phyloP scores from a whole-genome alignment of 2,888 invertebrate genomes.

The Nebria salina region DNA sequence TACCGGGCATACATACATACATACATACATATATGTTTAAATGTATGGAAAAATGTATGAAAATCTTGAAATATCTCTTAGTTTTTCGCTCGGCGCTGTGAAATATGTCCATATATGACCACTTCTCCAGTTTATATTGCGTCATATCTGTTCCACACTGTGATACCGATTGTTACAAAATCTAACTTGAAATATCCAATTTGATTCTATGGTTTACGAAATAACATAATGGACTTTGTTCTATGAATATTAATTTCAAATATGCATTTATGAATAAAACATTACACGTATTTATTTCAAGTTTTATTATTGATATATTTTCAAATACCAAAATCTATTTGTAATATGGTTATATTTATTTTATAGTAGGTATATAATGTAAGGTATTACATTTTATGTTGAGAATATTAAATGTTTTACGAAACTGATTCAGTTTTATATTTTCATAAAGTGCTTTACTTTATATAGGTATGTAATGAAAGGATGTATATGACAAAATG shows the following conservation, averaged over 20 bases:
- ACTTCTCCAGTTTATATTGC: slow-evolving; percentile 48
- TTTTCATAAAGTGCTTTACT: too few species aligned
- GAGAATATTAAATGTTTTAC: too few species aligned
- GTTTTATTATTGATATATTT: slow-evolving; percentile 32
- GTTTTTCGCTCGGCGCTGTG: slow-evolving; percentile 47
- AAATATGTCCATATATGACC: slow-evolving; percentile 53
- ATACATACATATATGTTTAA: slow-evolving; percentile 52
- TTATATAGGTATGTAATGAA: too few species aligned
- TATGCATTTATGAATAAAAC: slow-evolving; percentile 30
- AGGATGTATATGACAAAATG: too few species aligned
- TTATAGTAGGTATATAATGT: too few species aligned
- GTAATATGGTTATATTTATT: too few species aligned
- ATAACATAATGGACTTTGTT: slow-evolving; percentile 26
- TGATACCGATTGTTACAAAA: not conserved
- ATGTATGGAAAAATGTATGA: slow-evolving; percentile 55
- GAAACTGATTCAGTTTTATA: too few species aligned
- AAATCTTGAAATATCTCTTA: slow-evolving; percentile 55
- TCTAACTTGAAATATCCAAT: not conserved
- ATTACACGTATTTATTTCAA: slow-evolving; percentile 25
- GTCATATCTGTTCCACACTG: not conserved
- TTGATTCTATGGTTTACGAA: slow-evolving; percentile 20
- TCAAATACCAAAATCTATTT: not conserved
- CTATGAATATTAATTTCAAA: slow-evolving; percentile 28
- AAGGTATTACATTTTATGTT: too few species aligned
- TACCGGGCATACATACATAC: slow-evolving; percentile 7